Base-by-base conservation (phyloP, 2,888 invertebrate genomes). In the Argyra leucocephala region DNA sequence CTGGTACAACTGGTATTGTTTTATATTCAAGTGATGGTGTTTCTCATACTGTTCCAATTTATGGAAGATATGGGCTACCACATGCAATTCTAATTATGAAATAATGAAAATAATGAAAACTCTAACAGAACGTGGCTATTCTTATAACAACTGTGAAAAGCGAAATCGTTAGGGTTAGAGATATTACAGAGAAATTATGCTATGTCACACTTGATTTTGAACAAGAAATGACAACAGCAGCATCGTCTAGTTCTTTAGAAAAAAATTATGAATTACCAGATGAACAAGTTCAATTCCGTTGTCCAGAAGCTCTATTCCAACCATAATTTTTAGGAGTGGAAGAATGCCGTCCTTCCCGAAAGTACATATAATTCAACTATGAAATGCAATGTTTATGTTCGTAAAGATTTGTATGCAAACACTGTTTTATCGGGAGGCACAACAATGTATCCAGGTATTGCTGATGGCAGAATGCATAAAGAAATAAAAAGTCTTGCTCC, bases 51-150 rank as follows among this genome's bases (percentile, higher is more conserved):
- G 58, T 58, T 22, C 58, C 58, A n/a, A n/a, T n/a, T n/a, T n/a
- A n/a, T n/a, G n/a, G n/a, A n/a, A n/a, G n/a, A n/a, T n/a, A n/a
- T n/a, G n/a, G n/a, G n/a, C n/a, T n/a, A n/a, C n/a, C n/a, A n/a
- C n/a, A n/a, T n/a, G n/a, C n/a, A n/a, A n/a, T n/a, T n/a, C n/a
- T n/a, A n/a, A n/a, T n/a, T n/a, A n/a, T n/a, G n/a, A n/a, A n/a
- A 94, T 93, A 76, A 93, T 93, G 82, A 93, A 93, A 84, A 86
- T 93, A 80, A 93, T 93, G 93, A 93, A 93, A 84, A 93, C 93
- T 84, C 85, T 93, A 71, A 92, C 91, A 72, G 92, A 93, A 83
- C 86, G 92, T 78, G 92, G 92, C 75, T 92, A 92, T 83, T 89
- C 89, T 93, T 87, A 91, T 91, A 75, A 93, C 93, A 80, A 92